Evolutionary conservation across 2,888 invertebrate species (phyloP), one percentile per base, ranked within the genome.

Genomic region (Stegana nigrithorax): DNA sequence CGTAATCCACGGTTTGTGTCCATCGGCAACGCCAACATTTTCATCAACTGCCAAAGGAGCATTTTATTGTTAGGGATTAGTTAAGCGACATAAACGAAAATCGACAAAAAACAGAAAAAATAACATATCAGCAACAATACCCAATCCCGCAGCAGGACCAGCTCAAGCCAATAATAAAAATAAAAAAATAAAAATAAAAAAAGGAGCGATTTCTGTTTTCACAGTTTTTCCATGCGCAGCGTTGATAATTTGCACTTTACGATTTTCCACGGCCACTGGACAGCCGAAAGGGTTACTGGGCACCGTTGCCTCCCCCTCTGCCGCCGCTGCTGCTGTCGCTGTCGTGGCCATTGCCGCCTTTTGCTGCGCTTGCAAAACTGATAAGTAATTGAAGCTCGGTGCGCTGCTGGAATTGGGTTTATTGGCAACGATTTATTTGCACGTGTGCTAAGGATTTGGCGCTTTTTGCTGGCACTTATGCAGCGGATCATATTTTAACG

Each of bases 41-140:
- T n/a, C 58, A 58, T 58, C 58, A 58, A 58, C 67, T 69, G 67
- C 64, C 67, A 66, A 71, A 77, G 69, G 71, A 72, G 75, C 74
- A 73, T 78, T 76, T 76, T 76, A 76, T 76, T 76, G 75, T 69
- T 66, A 62, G 51, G 75, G 75, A 76, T 76, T 76, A 76, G 75
- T 65, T 58, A 45, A 59, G 59, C 45, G 25, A 32, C 26, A 50
- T 50, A 53, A 42, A 36, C 26, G 60, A 56, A 62, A 67, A 67
- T 68, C 14, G 26, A n/a, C n/a, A 36, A 36, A 36, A 36, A 36
- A 36, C n/a, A 36, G n/a, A n/a, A n/a, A n/a, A n/a, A n/a, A n/a
- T 10, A 36, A 36, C 36, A n/a, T n/a, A 36, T 36, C 36, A n/a
- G 2, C 36, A 36, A n/a, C 36, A 10, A 36, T 7, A 36, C 36